Conservation (phyloP, 1,140 invertebrate genomes). For the Drepana arcuata region DNA sequence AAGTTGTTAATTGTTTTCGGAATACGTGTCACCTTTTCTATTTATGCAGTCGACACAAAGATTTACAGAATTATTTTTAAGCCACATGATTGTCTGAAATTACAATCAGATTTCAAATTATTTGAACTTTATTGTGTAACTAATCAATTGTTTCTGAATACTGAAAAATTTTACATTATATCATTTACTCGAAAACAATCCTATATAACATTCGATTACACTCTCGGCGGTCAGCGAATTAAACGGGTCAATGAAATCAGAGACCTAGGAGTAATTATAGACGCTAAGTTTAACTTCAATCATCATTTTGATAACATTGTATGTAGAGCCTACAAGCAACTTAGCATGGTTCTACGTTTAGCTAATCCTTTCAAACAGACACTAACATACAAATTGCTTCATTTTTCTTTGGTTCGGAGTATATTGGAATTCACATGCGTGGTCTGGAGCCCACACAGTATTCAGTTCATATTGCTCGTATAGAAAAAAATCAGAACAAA, state of each 20-base stretch:
- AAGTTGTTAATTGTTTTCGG: conserved; percentile 2
- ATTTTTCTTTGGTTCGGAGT: conserved; percentile 5
- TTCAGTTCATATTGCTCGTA: conserved; percentile 2
- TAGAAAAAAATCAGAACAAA: conserved; percentile 7
- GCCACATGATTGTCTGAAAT: conserved; percentile 1
- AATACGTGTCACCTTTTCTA: conserved; percentile 3
- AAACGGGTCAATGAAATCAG: too few species aligned
- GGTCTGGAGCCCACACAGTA: conserved; percentile 7
- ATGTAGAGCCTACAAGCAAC: conserved; percentile 3
- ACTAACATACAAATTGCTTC: conserved; percentile 7
- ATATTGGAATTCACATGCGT: conserved; percentile 8
- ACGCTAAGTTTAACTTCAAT: conserved; percentile 7
- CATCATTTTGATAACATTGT: conserved; percentile 8
- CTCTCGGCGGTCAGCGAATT: background rate
- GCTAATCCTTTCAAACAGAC: conserved; percentile 6
- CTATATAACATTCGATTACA: background rate
- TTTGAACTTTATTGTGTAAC: conserved; percentile 6
- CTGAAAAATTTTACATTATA: conserved; percentile 10
- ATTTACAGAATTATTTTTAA: conserved; percentile 9
- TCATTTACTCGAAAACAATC: conserved; percentile 11
- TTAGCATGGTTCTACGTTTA: conserved; percentile 8
- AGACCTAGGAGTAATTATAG: conserved; percentile 8
- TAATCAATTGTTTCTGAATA: conserved; percentile 12
- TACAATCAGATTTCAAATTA: conserved; percentile 9
- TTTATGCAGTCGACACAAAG: conserved; percentile 16